Evolutionary conservation across 2,797 vertebrate genomes (phyloP).

Genomic region (Cottoperca gobio): DNA sequence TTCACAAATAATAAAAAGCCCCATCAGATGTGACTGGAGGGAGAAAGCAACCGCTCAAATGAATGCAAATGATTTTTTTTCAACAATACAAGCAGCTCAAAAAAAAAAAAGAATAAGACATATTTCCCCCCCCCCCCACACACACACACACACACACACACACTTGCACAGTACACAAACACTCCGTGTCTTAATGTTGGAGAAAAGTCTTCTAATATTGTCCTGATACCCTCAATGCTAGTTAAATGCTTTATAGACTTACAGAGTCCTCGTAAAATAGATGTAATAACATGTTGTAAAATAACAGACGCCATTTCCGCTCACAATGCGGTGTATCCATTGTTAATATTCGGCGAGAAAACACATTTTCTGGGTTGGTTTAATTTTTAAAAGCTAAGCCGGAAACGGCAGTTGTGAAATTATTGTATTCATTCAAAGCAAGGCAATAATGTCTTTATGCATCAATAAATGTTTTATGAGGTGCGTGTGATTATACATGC

Average conservation of each 20-base stretch:
- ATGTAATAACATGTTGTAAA: slow-evolving; percentile 88
- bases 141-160: slow-evolving; percentile 42
- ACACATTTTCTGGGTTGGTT: slow-evolving; percentile 63
- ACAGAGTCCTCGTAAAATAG: slow-evolving; percentile 87
- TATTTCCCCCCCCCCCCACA: slow-evolving; percentile 33
- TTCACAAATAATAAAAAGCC: slow-evolving; percentile 66
- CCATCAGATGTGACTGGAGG: slow-evolving; percentile 41
- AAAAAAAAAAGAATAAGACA: slow-evolving; percentile 60
- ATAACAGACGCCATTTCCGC: slow-evolving; percentile 81
- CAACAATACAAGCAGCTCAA: slow-evolving; percentile 82
- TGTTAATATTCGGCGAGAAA: slow-evolving; percentile 74
- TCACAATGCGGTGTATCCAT: slow-evolving; percentile 71
- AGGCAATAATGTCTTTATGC: slow-evolving; percentile 95
- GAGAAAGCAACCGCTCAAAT: slow-evolving; percentile 24
- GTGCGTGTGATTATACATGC: slow-evolving; percentile 98
- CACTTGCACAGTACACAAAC: slow-evolving; percentile 50
- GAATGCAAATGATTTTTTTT: slow-evolving; percentile 9
- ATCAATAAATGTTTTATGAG: slow-evolving; percentile 99
- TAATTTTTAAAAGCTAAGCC: slow-evolving; percentile 56
- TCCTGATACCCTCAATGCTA: slow-evolving; percentile 78
- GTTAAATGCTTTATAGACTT: slow-evolving; percentile 88
- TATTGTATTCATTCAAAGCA: slow-evolving; percentile 90
- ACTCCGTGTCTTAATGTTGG: slow-evolving; percentile 65
- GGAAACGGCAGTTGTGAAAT: slow-evolving; percentile 76
- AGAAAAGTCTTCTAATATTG: slow-evolving; percentile 79